These are phyloP conservation scores for Falco peregrinus DNA, from an alignment of 2,797 vertebrate genomes.

Conservation along the genomic window DNA sequence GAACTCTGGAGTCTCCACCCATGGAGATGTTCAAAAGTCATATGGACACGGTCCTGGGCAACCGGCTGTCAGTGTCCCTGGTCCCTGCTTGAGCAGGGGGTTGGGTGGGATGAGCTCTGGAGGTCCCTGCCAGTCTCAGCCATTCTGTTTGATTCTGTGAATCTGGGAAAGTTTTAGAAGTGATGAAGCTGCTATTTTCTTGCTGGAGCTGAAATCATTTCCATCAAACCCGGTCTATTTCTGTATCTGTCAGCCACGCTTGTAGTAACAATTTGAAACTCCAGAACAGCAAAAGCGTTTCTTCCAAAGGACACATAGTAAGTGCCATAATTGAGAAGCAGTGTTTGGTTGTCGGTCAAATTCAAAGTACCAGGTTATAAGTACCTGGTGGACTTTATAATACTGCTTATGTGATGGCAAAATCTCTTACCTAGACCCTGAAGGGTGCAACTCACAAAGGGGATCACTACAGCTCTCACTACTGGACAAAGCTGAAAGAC, in stretches of 20 bases:
- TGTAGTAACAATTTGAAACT: neutral
- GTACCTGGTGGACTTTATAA: neutral
- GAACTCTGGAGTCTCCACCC: neutral
- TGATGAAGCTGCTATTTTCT: neutral
- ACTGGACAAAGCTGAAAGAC: neutral
- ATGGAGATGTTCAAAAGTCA: neutral
- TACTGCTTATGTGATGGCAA: neutral
- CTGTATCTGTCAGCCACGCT: neutral
- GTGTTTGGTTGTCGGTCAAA: neutral
- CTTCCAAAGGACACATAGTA: neutral
- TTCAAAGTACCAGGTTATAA: neutral
- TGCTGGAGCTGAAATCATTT: neutral
- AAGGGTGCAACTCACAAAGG: fast-evolving
- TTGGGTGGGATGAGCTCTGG: fast-evolving
- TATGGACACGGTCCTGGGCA: neutral
- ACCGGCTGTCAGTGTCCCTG: neutral
- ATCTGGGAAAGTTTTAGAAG: neutral
- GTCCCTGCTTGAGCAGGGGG: neutral
- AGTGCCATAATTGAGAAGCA: neutral
- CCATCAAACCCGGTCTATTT: neutral
- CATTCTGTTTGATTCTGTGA: neutral
- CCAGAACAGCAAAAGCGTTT: neutral
- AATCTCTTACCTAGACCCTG: fast-evolving
- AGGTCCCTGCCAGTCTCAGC: neutral
- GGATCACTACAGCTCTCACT: fast-evolving